A percentile compares a stretch with the other conserved stretches of the same genome.
These are phyloP conservation scores for Glaucomys volans DNA, from an alignment of 2,113 vertebrate species.

Conservation along the genomic window DNA sequence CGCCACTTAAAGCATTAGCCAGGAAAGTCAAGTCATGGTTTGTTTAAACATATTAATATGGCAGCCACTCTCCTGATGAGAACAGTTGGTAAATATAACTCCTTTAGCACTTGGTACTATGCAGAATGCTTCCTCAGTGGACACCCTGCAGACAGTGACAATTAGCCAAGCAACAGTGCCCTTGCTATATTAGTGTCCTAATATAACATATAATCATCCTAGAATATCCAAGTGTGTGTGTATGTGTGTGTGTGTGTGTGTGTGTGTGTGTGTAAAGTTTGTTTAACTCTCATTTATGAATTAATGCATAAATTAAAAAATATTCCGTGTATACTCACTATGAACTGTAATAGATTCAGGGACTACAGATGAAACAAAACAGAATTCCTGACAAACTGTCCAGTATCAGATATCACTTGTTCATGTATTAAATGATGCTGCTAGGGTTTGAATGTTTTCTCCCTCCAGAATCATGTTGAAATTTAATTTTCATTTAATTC, in stretches of 20 bases:
- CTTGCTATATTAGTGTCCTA: not conserved
- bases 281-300: not conserved
- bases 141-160: not conserved
- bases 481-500: not conserved
- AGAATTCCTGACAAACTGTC: not conserved
- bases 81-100: not conserved
- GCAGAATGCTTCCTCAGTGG: not conserved
- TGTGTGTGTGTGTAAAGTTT: not conserved
- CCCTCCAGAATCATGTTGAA: not conserved
- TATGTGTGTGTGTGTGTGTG: not conserved
- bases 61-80: not conserved
- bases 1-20: not conserved
- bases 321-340: not conserved
- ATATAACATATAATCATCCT: not conserved
- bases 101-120: not conserved
- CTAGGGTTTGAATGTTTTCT: not conserved
- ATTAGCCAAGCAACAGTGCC: not conserved
- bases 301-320: slow-evolving; percentile 15
- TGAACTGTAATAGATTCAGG: not conserved
- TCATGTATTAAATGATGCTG: not conserved
- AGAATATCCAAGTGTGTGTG: not conserved
- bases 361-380: not conserved
- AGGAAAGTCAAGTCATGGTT: not conserved
- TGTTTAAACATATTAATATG: slow-evolving; percentile 7
- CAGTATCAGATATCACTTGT: not conserved